Evolutionary conservation across 2,797 vertebrate species (phyloP).

Genomic region (Gallinago solitaria): DNA sequence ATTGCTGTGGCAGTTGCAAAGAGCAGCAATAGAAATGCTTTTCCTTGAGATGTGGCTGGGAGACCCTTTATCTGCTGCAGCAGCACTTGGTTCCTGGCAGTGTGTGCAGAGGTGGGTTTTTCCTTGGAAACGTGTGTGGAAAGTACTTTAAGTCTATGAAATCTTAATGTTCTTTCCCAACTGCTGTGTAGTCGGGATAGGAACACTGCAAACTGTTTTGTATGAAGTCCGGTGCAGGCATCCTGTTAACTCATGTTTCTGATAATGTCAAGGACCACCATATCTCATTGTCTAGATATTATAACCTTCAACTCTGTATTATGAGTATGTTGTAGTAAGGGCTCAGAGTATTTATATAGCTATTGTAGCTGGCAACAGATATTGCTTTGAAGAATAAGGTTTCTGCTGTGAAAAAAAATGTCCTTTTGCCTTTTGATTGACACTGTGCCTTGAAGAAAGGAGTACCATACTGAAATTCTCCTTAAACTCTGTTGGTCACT

Average conservation of each 20-base stretch:
- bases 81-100: not conserved
- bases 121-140: not conserved
- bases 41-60: not conserved
- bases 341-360: not conserved
- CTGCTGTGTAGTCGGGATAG: not conserved
- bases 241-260: not conserved
- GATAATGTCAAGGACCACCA: not conserved
- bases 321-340: not conserved
- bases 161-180: not conserved
- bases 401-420: not conserved
- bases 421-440: not conserved
- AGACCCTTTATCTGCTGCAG: not conserved
- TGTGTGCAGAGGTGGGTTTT: not conserved
- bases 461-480: not conserved
- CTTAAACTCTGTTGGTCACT: not conserved
- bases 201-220: not conserved
- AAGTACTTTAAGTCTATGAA: not conserved
- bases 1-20: not conserved
- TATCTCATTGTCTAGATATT: not conserved
- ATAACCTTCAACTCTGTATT: not conserved
- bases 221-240: not conserved
- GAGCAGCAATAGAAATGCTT: not conserved
- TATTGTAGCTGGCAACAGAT: not conserved
- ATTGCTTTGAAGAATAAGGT: not conserved
- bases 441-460: not conserved